Conservation (phyloP, 2,888 invertebrate genomes). For the Pristionchus arcanus region DNA sequence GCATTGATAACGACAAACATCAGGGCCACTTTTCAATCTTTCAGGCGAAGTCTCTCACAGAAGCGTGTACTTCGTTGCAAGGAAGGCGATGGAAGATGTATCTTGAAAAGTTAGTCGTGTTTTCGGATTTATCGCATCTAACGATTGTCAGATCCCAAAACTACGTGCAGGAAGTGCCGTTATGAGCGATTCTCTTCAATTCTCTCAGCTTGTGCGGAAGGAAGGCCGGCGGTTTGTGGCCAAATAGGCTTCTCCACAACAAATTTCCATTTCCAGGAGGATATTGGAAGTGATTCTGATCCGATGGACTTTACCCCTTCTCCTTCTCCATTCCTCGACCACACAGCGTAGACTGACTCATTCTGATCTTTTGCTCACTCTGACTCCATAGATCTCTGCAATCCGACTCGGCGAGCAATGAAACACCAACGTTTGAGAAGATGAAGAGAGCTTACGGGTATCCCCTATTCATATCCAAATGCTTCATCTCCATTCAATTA, state of each 20-base stretch:
- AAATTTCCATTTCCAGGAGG: too few relatives aligned
- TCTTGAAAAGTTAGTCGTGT: not conserved
- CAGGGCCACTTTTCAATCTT: not conserved
- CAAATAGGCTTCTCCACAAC: not conserved
- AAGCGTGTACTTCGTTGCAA: not conserved
- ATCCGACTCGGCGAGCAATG: not conserved
- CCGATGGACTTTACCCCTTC: not conserved
- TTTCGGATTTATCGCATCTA: not conserved
- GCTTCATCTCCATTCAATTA: not conserved
- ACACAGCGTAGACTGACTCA: not conserved
- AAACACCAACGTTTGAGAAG: not conserved
- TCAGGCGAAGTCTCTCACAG: not conserved
- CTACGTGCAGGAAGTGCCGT: constrained; percentile 16
- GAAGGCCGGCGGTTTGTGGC: not conserved
- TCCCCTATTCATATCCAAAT: not conserved
- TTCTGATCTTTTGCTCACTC: not conserved
- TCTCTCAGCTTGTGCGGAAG: not conserved
- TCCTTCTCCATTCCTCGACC: not conserved
- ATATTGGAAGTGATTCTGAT: too few relatives aligned
- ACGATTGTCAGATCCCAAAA: not conserved
- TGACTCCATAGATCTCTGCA: not conserved
- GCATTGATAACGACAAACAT: too few relatives aligned
- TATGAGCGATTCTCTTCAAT: not conserved
- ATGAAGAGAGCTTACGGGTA: constrained; percentile 14
- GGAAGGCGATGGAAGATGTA: not conserved